Evolutionary conservation across 2,888 invertebrate genomes (phyloP).

Genomic region (Cantharis rustica): DNA sequence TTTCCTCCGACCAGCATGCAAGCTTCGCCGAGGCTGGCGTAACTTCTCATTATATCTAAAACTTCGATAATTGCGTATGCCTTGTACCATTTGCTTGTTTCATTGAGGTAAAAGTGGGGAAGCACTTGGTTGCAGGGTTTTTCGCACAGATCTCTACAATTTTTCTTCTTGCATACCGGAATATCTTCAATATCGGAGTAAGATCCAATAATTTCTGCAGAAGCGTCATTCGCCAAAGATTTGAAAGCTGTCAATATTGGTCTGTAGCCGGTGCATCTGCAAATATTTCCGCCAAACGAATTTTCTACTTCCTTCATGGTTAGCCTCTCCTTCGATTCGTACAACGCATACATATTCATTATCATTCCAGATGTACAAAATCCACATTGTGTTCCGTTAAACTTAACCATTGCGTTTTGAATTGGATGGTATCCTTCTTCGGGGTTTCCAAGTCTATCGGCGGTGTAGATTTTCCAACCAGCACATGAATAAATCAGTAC

Average conservation of each 20-base stretch:
- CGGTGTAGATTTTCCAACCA: slow-evolving; percentile 69
- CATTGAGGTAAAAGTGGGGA: neutral
- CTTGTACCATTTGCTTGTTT: slow-evolving; percentile 60
- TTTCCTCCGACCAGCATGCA: slow-evolving; percentile 74
- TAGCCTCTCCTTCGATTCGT: slow-evolving; percentile 52
- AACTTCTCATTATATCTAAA: slow-evolving; percentile 52
- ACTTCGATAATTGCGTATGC: slow-evolving; percentile 61
- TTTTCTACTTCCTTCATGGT: slow-evolving; percentile 69
- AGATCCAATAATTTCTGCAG: slow-evolving; percentile 44
- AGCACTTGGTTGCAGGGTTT: no score
- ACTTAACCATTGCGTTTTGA: slow-evolving; percentile 62
- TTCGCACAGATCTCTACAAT: neutral
- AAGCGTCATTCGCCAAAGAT: slow-evolving; percentile 58
- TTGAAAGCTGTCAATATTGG: slow-evolving; percentile 69
- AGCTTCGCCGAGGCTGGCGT: slow-evolving; percentile 57
- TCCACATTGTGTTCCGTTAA: slow-evolving; percentile 47
- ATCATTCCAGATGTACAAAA: slow-evolving; percentile 58
- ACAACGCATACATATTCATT: slow-evolving; percentile 70
- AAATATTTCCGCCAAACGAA: slow-evolving; percentile 67
- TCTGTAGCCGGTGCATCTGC: slow-evolving; percentile 73
- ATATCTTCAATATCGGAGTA: slow-evolving; percentile 56
- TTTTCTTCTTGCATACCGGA: neutral
- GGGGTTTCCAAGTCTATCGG: slow-evolving; percentile 70
- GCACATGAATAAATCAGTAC: slow-evolving; percentile 60
- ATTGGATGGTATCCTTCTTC: slow-evolving; percentile 66